Percentiles rank a stretch among this genome's conserved stretches.
Evolutionary conservation across 2,797 vertebrate species (phyloP).

Genomic region (Steatocranus sp.): DNA sequence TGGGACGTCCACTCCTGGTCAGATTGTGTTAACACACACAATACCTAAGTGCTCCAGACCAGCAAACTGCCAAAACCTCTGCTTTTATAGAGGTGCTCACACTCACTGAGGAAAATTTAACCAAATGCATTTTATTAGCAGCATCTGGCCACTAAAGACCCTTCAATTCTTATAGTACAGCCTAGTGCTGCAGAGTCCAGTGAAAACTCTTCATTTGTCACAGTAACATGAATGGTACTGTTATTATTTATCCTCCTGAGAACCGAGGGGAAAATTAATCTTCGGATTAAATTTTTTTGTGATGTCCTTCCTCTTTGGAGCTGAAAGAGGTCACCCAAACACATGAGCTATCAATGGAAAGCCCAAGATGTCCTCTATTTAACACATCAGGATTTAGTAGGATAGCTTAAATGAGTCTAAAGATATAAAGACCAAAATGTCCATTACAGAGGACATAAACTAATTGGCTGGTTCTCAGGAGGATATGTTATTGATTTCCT

Average conservation of each 20-base stretch:
- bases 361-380: neutral
- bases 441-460: neutral
- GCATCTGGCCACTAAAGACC: neutral
- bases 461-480: neutral
- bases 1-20: neutral
- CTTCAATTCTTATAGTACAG: neutral
- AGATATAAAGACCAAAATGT: neutral
- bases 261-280: neutral
- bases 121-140: neutral
- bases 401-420: neutral
- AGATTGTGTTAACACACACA: neutral
- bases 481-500: neutral
- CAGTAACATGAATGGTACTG: neutral
- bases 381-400: neutral
- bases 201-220: neutral
- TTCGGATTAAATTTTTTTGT: rapidly evolving
- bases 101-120: neutral
- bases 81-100: neutral
- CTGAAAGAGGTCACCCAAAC: neutral
- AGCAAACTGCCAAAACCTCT: neutral
- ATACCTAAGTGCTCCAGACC: neutral
- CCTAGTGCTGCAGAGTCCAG: neutral
- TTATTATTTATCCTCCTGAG: neutral
- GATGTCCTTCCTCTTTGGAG: neutral
- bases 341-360: neutral